A percentile compares a stretch with the other conserved stretches of the same genome.
These are phyloP conservation scores for Centroberyx gerrardi DNA, from an alignment of 2,797 vertebrate genomes.

Conservation along the genomic window DNA sequence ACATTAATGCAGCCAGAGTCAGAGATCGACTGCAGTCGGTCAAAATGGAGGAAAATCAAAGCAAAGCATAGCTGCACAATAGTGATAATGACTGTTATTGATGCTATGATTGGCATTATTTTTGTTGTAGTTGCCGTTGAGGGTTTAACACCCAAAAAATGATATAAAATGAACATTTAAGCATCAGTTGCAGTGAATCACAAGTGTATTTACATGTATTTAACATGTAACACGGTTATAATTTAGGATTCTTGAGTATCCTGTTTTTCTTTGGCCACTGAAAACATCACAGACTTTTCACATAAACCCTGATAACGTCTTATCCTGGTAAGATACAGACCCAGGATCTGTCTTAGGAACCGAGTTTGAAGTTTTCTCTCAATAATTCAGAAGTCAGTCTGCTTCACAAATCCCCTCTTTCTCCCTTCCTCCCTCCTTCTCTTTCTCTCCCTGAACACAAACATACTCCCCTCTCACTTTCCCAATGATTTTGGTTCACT, in stretches of 20 bases:
- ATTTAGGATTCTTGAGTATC: conserved; percentile 37
- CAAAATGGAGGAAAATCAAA: background rate
- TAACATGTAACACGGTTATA: conserved; percentile 41
- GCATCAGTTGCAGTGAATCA: conserved; percentile 25
- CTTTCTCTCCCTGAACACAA: conserved; percentile 18
- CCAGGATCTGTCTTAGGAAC: conserved; percentile 35
- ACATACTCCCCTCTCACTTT: conserved; percentile 22
- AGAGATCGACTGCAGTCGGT: background rate
- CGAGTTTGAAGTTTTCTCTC: conserved; percentile 42
- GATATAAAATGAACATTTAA: conserved; percentile 21
- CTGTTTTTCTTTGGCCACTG: conserved; percentile 22
- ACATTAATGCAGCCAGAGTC: conserved; percentile 15
- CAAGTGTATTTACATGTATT: conserved; percentile 37
- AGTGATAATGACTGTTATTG: conserved; percentile 17
- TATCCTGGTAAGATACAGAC: conserved; percentile 36
- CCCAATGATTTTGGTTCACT: conserved; percentile 12
- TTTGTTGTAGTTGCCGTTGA: conserved; percentile 10
- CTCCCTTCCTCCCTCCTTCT: background rate
- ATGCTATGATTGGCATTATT: conserved; percentile 36
- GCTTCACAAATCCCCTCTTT: background rate
- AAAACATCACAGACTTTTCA: conserved; percentile 54
- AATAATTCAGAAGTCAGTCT: conserved; percentile 8
- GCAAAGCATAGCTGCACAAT: conserved; percentile 2
- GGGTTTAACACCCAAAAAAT: conserved; percentile 20
- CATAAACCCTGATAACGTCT: conserved; percentile 56